Evolutionary conservation across 1,140 invertebrate species (phyloP).

Genomic region (Augochlora pura): DNA sequence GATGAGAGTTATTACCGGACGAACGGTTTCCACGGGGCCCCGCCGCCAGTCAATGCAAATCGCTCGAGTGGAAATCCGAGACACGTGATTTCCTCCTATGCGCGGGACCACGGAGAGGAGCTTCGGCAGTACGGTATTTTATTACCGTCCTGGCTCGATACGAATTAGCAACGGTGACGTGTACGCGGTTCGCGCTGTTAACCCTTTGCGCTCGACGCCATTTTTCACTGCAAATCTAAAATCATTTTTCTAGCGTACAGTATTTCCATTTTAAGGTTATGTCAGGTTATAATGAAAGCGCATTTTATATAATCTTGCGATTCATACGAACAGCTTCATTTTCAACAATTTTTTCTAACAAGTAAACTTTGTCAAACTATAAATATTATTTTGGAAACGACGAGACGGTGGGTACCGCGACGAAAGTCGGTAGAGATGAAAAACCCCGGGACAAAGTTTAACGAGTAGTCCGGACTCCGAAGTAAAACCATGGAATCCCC

Average conservation of each 20-base stretch:
- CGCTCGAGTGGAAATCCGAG: constrained; percentile 3
- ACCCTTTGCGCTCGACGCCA: no score
- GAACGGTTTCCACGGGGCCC: constrained; percentile 1
- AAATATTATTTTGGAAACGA: no score
- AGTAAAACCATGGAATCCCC: not conserved
- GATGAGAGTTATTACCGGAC: constrained; percentile 1
- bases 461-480: not conserved
- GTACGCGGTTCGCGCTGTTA: not conserved
- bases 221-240: no score
- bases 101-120: no score
- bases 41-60: constrained; percentile 3
- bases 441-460: not conserved
- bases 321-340: no score
- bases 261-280: no score
- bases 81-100: not conserved
- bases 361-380: no score
- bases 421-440: not conserved
- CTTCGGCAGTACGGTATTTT: not conserved
- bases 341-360: no score
- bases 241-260: no score
- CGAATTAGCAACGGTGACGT: not conserved
- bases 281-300: no score
- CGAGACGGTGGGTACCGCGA: no score
- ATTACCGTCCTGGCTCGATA: not conserved
- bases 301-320: no score